phyloP scores from a whole-genome alignment of 2,888 invertebrate species.

The Cantharis rustica region DNA sequence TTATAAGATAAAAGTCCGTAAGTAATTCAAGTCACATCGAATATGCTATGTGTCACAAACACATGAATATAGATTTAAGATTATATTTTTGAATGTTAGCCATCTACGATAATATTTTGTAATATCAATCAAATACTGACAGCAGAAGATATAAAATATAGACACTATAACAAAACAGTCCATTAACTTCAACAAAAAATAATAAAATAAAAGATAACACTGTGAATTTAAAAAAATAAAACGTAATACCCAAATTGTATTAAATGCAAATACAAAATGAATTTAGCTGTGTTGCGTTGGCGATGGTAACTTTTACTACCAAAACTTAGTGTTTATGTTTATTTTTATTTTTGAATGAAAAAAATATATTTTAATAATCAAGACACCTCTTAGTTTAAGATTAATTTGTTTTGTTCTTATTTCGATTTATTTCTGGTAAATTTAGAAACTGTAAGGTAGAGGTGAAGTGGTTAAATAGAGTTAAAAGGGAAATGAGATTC shows the following conservation, averaged over 20 bases:
- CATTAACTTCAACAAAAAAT: not conserved
- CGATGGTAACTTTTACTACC: not conserved
- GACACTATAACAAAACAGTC: not conserved
- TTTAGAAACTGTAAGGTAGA: not conserved
- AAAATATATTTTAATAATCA: no score
- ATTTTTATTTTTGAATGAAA: no score
- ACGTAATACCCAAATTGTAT: not conserved
- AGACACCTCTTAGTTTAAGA: not conserved
- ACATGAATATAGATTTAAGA: not conserved
- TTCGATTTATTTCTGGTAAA: not conserved
- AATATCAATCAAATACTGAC: not conserved
- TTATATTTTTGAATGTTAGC: not conserved
- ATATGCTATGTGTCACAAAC: not conserved
- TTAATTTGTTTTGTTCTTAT: not conserved
- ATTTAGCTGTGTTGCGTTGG: not conserved
- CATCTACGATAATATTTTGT: not conserved
- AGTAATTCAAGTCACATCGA: not conserved
- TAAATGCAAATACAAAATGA: not conserved
- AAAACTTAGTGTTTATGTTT: no score
- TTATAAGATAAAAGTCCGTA: not conserved
- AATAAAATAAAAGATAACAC: not conserved
- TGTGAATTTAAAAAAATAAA: not conserved
- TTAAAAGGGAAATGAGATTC: constrained; percentile 17
- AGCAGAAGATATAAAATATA: not conserved
- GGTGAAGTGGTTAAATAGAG: not conserved